These are phyloP conservation scores for Sympetrum striolatum DNA, from an alignment of 2,888 invertebrate species.

Conservation along the genomic window DNA sequence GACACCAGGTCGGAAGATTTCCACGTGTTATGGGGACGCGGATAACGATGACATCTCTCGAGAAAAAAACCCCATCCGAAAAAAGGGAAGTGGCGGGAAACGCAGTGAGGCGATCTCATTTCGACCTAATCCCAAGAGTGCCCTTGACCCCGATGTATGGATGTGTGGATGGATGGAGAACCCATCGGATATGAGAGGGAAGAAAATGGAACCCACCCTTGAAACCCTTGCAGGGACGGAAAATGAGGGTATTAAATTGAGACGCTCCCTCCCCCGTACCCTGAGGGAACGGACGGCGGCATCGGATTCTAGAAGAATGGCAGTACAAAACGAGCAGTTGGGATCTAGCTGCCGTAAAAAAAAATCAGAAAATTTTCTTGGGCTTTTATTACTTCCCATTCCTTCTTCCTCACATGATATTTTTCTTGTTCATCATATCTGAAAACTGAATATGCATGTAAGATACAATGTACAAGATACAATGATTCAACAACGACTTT, in stretches of 20 bases:
- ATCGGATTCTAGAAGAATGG: no score
- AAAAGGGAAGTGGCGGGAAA: neutral
- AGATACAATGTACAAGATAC: no score
- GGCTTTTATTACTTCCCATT: no score
- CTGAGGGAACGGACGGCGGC: neutral
- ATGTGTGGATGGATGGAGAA: neutral
- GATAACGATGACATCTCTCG: neutral
- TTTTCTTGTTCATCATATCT: no score
- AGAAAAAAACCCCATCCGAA: neutral
- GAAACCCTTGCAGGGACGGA: neutral
- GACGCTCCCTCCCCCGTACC: neutral
- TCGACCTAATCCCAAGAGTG: neutral
- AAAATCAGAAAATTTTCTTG: no score
- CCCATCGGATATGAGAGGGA: neutral
- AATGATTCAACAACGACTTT: no score
- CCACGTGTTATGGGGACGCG: neutral
- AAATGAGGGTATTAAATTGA: neutral
- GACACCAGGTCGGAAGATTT: neutral
- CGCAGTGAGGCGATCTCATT: neutral
- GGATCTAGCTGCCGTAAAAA: no score
- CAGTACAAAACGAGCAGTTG: no score
- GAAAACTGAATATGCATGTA: no score
- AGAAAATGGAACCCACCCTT: neutral
- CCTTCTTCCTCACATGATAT: no score
- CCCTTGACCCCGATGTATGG: neutral